phyloP scores from a whole-genome alignment of 2,797 vertebrate genomes.

The Karalla daura region DNA sequence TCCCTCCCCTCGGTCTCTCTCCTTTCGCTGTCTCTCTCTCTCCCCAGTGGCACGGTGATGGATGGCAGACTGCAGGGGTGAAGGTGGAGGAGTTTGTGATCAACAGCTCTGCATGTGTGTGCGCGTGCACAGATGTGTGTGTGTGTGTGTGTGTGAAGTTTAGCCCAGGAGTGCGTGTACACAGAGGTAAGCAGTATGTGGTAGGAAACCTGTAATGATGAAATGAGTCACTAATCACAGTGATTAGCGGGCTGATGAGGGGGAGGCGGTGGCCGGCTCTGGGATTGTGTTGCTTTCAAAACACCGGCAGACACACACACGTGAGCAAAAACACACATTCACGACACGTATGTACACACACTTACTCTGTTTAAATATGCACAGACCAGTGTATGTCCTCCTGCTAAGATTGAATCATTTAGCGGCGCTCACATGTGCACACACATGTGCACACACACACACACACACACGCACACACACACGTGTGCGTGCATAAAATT shows the following conservation, averaged over 20 bases:
- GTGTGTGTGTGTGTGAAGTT: conserved; percentile 32
- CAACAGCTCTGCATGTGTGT: conserved; percentile 53
- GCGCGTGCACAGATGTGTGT: conserved; percentile 2
- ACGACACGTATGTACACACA: conserved; percentile 3
- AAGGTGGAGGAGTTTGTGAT: conserved; percentile 75
- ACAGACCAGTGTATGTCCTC: conserved; percentile 32
- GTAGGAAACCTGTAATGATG: conserved; percentile 76
- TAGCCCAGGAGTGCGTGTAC: conserved; percentile 37
- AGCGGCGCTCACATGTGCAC: conserved; percentile 16
- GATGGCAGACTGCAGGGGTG: conserved; percentile 77
- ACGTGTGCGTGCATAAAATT: conserved; percentile 59
- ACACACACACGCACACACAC: conserved; percentile 10
- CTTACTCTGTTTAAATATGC: conserved; percentile 30
- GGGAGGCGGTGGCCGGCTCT: conserved; percentile 40
- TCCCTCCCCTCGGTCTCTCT: conserved; percentile 34
- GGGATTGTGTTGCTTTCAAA: conserved; percentile 30
- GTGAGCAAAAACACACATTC: conserved; percentile 1
- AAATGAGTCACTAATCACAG: conserved; percentile 79
- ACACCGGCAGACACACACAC: conserved; percentile 25
- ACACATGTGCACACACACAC: conserved; percentile 43
- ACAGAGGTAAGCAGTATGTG: conserved; percentile 54
- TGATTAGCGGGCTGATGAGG: conserved; percentile 73
- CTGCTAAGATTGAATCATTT: conserved; percentile 42
- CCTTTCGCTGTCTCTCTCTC: conserved; percentile 34
- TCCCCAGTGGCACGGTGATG: conserved; percentile 71